Percentiles rank a stretch among this genome's conserved stretches.
phyloP scores from a whole-genome alignment of 1,140 invertebrate species.

The Lasioglossum albipes region DNA sequence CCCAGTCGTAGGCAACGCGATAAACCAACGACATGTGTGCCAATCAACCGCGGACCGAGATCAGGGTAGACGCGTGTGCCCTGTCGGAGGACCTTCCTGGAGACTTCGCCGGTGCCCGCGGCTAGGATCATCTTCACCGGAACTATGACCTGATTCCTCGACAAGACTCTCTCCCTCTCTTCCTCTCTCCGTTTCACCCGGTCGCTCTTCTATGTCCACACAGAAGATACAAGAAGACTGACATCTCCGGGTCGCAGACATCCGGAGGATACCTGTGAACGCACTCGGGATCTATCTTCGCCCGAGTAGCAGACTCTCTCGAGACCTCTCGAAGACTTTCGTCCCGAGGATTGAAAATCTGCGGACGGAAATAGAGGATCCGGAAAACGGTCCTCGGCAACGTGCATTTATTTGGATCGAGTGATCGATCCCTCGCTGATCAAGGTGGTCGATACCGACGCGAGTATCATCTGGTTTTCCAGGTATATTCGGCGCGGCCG shows the following conservation, averaged over 20 bases:
- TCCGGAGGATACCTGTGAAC: not conserved
- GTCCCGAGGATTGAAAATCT: not conserved
- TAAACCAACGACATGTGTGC: constrained; percentile 65
- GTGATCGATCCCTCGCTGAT: not conserved
- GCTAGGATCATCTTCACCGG: constrained; percentile 25
- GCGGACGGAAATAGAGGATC: not conserved
- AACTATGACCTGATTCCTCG: constrained; percentile 46
- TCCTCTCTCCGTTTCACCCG: no score
- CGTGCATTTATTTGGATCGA: constrained; percentile 34
- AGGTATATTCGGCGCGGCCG: constrained; percentile 61
- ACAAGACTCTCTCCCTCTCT: constrained; percentile 36
- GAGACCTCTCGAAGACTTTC: not conserved
- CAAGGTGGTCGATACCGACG: not conserved
- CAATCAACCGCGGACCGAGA: constrained; percentile 45
- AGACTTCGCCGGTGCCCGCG: constrained; percentile 24
- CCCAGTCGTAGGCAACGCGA: constrained; percentile 63
- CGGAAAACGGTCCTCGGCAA: not conserved
- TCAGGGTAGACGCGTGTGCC: constrained; percentile 25
- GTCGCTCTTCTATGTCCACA: not conserved
- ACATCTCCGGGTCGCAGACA: constrained; percentile 8
- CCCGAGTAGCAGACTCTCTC: not conserved
- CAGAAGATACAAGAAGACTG: constrained; percentile 34
- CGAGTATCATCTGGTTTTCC: constrained; percentile 50
- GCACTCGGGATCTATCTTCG: not conserved
- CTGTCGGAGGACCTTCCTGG: constrained; percentile 34